A percentile compares a stretch with the other conserved stretches of the same genome.
phyloP scores from a whole-genome alignment of 2,888 invertebrate species.

The Hartigia nigra region DNA sequence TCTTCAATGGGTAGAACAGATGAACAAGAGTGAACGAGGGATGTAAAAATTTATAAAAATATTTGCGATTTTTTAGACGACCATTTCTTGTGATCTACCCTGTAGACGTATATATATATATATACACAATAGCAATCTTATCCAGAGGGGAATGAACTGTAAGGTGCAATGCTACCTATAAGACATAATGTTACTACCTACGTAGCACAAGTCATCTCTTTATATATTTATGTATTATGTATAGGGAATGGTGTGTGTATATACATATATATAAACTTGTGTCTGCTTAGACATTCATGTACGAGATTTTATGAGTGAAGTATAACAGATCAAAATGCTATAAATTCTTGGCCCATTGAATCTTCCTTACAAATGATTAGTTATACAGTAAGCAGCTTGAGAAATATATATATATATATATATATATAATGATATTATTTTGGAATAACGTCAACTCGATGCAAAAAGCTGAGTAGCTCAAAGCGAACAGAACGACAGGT shows the following conservation, averaged over 20 bases:
- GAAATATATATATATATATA: background rate
- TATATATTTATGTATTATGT: background rate
- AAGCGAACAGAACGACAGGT: background rate
- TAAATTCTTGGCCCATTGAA: slow-evolving; percentile 42
- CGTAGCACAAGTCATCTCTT: background rate
- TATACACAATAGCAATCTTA: slow-evolving; percentile 5
- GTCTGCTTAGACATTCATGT: background rate
- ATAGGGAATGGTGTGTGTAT: background rate
- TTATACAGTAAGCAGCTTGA: background rate
- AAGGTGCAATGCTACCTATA: background rate
- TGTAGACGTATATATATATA: background rate
- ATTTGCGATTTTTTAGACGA: background rate
- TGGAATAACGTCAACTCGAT: background rate
- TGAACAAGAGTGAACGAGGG: background rate
- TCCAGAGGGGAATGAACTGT: slow-evolving; percentile 19
- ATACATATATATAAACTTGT: background rate
- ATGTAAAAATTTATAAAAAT: background rate
- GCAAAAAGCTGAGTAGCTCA: background rate
- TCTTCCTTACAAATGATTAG: slow-evolving; percentile 35
- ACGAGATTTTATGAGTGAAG: background rate
- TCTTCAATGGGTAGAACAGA: too few species aligned
- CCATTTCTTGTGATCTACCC: background rate
- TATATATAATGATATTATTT: background rate
- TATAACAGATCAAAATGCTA: slow-evolving; percentile 27
- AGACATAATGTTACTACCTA: background rate